phyloP scores from a whole-genome alignment of 2,888 invertebrate species.

The Polydrusus pterygomalis region DNA sequence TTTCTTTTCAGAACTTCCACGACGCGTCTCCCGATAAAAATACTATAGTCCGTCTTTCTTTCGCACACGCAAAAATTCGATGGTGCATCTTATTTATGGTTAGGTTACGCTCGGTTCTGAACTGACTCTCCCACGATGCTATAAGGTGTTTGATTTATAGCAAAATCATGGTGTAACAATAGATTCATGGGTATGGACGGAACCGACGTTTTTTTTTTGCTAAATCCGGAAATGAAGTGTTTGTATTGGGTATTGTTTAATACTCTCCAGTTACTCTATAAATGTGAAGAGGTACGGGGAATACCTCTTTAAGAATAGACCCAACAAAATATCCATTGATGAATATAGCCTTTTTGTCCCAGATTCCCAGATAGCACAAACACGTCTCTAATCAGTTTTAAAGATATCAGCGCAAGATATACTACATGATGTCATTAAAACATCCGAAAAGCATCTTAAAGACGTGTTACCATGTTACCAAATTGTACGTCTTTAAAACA shows the following conservation, averaged over 20 bases:
- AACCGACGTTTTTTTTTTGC: conserved; percentile 16
- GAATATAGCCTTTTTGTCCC: too few relatives aligned
- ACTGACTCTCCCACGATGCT: conserved; percentile 33
- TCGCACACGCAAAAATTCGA: background rate
- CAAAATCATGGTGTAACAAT: conserved; percentile 40
- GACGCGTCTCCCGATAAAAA: background rate
- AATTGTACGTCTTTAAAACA: too few relatives aligned
- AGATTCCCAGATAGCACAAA: too few relatives aligned
- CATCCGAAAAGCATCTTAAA: too few relatives aligned
- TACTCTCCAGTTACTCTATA: background rate
- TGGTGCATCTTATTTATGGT: background rate
- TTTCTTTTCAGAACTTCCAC: background rate
- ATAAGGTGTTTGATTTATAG: conserved; percentile 36
- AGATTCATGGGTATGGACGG: conserved; percentile 26
- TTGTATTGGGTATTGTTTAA: conserved; percentile 1
- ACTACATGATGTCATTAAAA: too few relatives aligned
- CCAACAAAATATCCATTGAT: too few relatives aligned
- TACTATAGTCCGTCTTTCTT: background rate
- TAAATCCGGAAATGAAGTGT: conserved; percentile 23
- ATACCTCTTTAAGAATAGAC: too few relatives aligned
- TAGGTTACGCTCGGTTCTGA: background rate
- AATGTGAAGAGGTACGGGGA: background rate
- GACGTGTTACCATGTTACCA: too few relatives aligned
- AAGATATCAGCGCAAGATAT: too few relatives aligned
- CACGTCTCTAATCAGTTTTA: too few relatives aligned